Conservation (phyloP, 2,113 vertebrate species). For the crab-eating macaque (Macaca fascicularis) region DNA sequence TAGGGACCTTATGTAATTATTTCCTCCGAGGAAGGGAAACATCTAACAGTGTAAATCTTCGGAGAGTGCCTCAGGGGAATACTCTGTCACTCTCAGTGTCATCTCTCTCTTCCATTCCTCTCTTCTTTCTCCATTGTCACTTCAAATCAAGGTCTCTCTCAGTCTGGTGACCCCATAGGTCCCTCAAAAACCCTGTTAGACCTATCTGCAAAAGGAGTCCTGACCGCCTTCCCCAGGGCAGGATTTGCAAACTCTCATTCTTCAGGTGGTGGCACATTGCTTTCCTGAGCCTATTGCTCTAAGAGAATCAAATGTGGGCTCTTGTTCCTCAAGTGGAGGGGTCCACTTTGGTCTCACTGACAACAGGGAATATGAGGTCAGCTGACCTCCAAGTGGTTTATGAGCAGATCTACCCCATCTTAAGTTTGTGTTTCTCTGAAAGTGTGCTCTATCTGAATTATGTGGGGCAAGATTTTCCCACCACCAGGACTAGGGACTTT, state of each 20-base stretch:
- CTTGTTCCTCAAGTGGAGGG: background rate
- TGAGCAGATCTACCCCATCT: background rate
- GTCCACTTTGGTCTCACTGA: background rate
- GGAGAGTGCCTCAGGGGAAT: background rate
- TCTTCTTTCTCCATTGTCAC: background rate
- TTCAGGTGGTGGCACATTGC: background rate
- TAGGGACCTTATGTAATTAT: background rate
- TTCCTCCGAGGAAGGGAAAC: background rate
- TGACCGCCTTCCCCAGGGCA: rapidly evolving
- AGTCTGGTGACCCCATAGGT: too few relatives aligned
- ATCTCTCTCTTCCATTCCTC: background rate
- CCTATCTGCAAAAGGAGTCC: background rate
- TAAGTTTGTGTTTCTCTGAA: background rate
- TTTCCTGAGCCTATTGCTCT: background rate
- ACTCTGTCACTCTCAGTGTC: rapidly evolving
- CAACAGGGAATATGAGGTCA: background rate
- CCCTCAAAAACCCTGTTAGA: background rate
- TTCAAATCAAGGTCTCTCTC: background rate
- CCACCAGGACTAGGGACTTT: too few relatives aligned
- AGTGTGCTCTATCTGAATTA: background rate
- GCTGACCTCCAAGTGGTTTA: background rate
- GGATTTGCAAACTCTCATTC: background rate
- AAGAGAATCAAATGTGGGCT: background rate
- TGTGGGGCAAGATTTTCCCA: background rate
- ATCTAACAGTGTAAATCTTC: background rate